Conservation (phyloP, 2,113 vertebrate species). For the Tiliqua scincoides region DNA sequence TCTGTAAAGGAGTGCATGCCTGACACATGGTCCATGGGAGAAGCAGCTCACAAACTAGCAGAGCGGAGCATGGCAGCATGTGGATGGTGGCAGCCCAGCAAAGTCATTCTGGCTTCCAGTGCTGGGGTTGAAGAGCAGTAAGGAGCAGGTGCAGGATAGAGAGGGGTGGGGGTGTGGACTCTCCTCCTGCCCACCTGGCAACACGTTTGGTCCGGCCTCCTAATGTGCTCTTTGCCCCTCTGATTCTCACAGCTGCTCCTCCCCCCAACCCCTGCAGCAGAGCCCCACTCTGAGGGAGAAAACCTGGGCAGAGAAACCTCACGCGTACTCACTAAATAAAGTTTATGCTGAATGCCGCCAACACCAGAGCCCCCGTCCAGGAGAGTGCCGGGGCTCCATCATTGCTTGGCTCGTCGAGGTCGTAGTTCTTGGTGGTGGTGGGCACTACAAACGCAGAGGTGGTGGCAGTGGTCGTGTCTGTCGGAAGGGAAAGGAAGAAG, state of each 20-base stretch:
- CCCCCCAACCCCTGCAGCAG: background rate
- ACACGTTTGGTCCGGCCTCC: no score
- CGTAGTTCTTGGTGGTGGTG: conserved; percentile 67
- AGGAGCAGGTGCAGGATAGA: no score
- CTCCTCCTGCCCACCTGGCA: no score
- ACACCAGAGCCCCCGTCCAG: conserved; percentile 67
- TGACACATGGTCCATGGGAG: background rate
- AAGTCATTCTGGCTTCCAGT: background rate
- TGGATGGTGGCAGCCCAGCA: background rate
- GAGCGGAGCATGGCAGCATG: background rate
- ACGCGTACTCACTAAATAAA: conserved; percentile 73
- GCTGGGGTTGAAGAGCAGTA: no score
- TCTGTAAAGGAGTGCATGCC: background rate
- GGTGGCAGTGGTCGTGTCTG: conserved; percentile 69
- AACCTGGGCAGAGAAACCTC: no score
- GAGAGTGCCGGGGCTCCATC: conserved; percentile 63
- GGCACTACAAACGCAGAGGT: conserved; percentile 70
- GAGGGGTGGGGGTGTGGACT: no score
- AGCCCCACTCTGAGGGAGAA: background rate
- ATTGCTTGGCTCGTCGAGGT: conserved; percentile 52
- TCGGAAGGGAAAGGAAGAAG: background rate
- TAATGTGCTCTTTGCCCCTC: no score
- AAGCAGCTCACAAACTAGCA: background rate
- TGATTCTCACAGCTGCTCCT: no score
- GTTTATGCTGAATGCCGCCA: conserved; percentile 68